Evolutionary conservation across 2,888 invertebrate species (phyloP), one percentile per base, ranked within the genome.

Genomic region (Pammene aurita): DNA sequence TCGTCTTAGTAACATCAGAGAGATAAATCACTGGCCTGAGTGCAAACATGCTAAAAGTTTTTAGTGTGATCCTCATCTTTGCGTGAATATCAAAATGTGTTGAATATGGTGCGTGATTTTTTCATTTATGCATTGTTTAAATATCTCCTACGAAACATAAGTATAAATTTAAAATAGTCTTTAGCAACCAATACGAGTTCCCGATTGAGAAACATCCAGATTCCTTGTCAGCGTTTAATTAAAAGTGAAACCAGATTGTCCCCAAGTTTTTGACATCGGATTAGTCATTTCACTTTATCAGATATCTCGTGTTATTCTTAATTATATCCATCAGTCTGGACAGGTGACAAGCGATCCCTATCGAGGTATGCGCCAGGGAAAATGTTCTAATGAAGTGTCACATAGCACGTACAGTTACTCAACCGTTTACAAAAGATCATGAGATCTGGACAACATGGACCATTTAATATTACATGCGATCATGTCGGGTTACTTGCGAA

Each of bases 401-500:
- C 34, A 11, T 11, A 38, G 10, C 52, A 46, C 44, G 67, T 42
- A 10, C n/a, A 4, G 60, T 69, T 69, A 18, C 64, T 55, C 69
- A 65, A 69, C 60, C 54, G 54, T 65, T 55, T 64, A 64, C 57
- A 57, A 64, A 63, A 58, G 56, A 67, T 67, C 62, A 67, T 67
- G 67, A 57, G 67, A 62, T 63, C 57, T 57, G 56, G 67, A 50
- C 62, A 67, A 67, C 55, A 55, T 62, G 50, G 62, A 16, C 42
- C 55, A 67, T 67, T 56, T 56, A 38, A 38, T 38, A 67, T 62
- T 60, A 69, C 69, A 65, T 65, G 65, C 58, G 69, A 69, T 64
- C 68, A 52, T 64, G 14, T 35, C 26, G 13, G 60, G 62, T 52
- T 52, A 61, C 26, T 69, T 69, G 52, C 55, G 44, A 54, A 60